Evolutionary conservation across 2,888 invertebrate genomes (phyloP).

Genomic region (Alloscopus bannaensis): DNA sequence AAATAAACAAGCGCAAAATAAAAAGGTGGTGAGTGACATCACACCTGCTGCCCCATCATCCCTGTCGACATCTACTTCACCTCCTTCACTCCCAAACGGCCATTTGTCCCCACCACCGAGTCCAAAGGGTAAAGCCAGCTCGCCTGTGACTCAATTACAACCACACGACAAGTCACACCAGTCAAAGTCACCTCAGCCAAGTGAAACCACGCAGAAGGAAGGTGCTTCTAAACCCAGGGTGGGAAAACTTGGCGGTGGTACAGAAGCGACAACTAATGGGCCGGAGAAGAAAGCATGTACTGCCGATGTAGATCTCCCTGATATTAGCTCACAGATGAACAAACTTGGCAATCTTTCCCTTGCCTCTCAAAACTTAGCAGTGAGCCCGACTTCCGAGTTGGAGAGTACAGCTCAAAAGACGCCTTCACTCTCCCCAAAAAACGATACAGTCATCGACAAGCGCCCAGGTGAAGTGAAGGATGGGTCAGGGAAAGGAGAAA

Average conservation of each 20-base stretch:
- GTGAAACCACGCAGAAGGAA: conserved; percentile 54
- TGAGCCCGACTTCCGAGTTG: neutral
- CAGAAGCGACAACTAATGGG: conserved; percentile 47
- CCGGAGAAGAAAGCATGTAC: conserved; percentile 36
- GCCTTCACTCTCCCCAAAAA: too few relatives aligned
- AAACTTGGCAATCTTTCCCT: conserved; percentile 53
- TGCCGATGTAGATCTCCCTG: conserved; percentile 2
- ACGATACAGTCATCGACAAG: too few relatives aligned
- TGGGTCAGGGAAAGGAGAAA: conserved; percentile 26
- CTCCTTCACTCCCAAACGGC: conserved; percentile 30
- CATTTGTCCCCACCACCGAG: conserved; percentile 41
- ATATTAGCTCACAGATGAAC: conserved; percentile 39
- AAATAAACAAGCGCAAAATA: conserved; percentile 23
- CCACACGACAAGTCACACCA: neutral
- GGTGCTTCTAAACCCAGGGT: conserved; percentile 43
- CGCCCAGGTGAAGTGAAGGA: conserved; percentile 60
- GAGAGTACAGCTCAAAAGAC: too few relatives aligned
- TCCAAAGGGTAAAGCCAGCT: conserved; percentile 22
- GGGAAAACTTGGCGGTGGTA: conserved; percentile 45
- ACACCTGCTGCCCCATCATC: conserved; percentile 19
- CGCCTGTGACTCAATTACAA: neutral
- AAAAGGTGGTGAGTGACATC: neutral
- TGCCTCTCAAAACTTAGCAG: conserved; percentile 21
- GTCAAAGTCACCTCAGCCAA: conserved; percentile 50
- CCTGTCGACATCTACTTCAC: neutral